Evolutionary conservation across 23 tunicate genomes (phyloP).

Genomic region (Ascidia mentula): DNA sequence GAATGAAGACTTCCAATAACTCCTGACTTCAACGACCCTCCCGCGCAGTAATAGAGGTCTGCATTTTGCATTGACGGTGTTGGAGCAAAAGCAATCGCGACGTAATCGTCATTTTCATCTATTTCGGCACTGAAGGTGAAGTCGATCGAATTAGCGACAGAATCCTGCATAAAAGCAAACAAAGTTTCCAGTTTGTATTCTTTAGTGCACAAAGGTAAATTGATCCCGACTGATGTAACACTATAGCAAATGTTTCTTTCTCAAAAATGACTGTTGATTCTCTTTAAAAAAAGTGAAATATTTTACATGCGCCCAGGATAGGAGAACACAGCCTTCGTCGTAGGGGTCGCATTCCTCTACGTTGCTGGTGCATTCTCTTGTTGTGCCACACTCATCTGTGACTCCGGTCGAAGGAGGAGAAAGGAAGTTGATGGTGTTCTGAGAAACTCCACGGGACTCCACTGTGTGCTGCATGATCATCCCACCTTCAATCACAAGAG

Average conservation of each 20-base stretch:
- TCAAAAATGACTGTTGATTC: no score
- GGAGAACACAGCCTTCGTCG: not conserved
- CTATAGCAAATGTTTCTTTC: not conserved
- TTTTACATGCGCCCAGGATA: not conserved
- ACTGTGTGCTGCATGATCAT: not conserved
- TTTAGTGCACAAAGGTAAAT: not conserved
- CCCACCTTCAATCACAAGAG: no score
- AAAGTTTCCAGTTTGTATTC: no score
- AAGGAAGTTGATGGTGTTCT: not conserved
- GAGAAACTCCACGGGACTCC: not conserved
- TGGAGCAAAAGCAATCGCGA: constrained; percentile 60
- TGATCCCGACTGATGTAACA: no score
- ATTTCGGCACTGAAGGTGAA: not conserved
- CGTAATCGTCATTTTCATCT: constrained; percentile 7
- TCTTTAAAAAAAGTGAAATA: no score
- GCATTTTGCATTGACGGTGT: constrained; percentile 41
- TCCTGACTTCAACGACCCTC: constrained; percentile 38
- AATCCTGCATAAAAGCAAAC: not conserved
- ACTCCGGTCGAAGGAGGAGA: not conserved
- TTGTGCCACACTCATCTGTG: not conserved
- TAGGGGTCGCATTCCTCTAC: not conserved
- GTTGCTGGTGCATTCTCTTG: not conserved
- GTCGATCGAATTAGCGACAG: not conserved
- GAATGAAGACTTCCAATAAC: not conserved
- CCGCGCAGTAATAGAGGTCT: constrained; percentile 72